Conservation (phyloP, 2,888 invertebrate genomes). For the Synergus umbraculus region DNA sequence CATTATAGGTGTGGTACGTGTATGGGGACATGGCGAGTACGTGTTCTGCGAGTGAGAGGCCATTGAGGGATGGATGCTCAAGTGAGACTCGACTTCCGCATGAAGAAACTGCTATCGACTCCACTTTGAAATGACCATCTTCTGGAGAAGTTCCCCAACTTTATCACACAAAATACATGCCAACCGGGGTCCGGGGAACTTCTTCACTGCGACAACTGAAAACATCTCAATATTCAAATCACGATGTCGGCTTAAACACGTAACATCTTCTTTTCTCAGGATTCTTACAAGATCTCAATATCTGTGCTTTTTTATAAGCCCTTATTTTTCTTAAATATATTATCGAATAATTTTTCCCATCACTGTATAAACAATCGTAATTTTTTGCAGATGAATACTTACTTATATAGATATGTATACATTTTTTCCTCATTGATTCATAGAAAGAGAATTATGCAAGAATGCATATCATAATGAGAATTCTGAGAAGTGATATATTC, state of each 20-base stretch:
- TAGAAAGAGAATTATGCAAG: slow-evolving; percentile 15
- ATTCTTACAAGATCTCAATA: slow-evolving; percentile 46
- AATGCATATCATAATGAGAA: slow-evolving; percentile 2
- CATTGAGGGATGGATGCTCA: slow-evolving; percentile 63
- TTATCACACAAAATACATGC: not conserved
- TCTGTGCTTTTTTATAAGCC: not conserved
- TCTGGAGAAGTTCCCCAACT: not conserved
- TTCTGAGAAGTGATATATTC: slow-evolving; percentile 31
- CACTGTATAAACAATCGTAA: too few relatives aligned
- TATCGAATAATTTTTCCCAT: too few relatives aligned
- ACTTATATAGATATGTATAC: not conserved
- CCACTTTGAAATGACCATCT: not conserved
- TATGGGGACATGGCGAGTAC: slow-evolving; percentile 72
- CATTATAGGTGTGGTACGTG: slow-evolving; percentile 60
- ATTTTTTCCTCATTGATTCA: not conserved
- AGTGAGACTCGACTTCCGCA: slow-evolving; percentile 63
- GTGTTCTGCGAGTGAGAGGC: slow-evolving; percentile 67
- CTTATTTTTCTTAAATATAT: too few relatives aligned
- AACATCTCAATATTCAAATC: slow-evolving; percentile 61
- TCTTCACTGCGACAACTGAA: slow-evolving; percentile 20
- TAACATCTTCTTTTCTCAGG: slow-evolving; percentile 76
- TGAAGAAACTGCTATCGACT: slow-evolving; percentile 45
- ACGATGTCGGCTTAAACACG: slow-evolving; percentile 70
- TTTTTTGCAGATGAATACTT: too few relatives aligned
- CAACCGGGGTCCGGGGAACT: slow-evolving; percentile 4